A percentile compares a stretch with the other conserved stretches of the same genome.
These are phyloP conservation scores for Chromoteleia sp. DNA, from an alignment of 2,888 invertebrate genomes.

Conservation along the genomic window DNA sequence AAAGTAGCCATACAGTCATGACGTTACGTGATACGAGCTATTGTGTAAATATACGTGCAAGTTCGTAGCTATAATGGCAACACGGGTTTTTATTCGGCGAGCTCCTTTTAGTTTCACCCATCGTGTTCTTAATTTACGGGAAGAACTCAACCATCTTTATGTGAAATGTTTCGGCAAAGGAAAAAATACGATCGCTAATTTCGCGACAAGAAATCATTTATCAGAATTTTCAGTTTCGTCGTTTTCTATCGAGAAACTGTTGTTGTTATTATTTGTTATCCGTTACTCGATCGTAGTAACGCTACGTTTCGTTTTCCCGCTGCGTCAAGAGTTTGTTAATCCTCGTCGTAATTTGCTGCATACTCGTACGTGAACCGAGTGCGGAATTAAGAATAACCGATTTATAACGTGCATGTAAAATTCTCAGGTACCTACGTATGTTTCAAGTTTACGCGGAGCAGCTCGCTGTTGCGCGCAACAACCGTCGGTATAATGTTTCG, in stretches of 20 bases:
- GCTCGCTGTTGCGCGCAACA: constrained; percentile 51
- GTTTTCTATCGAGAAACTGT: no score
- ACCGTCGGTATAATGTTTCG: constrained; percentile 39
- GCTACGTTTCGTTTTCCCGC: no score
- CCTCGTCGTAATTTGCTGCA: constrained; percentile 36
- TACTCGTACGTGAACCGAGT: constrained; percentile 43
- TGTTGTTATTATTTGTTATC: no score
- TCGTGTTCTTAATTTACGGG: constrained; percentile 40
- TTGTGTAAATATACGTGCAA: constrained; percentile 51
- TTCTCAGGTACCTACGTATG: constrained; percentile 45
- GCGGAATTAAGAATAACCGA: constrained; percentile 52
- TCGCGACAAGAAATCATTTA: constrained; percentile 1
- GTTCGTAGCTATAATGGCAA: constrained; percentile 47
- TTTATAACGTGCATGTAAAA: constrained; percentile 59
- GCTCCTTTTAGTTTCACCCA: constrained; percentile 38
- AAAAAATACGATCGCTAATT: background rate
- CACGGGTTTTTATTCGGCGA: constrained; percentile 57
- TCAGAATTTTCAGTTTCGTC: background rate
- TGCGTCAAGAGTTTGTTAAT: constrained; percentile 32
- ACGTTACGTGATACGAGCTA: constrained; percentile 58
- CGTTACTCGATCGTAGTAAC: no score
- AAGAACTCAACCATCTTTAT: constrained; percentile 39
- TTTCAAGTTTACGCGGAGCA: constrained; percentile 59
- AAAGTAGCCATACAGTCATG: constrained; percentile 42
- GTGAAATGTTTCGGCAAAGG: constrained; percentile 33